Percentiles rank a stretch among this genome's conserved stretches.
These are phyloP conservation scores for Acronicta alni DNA, from an alignment of 2,888 invertebrate species.

Conservation along the genomic window DNA sequence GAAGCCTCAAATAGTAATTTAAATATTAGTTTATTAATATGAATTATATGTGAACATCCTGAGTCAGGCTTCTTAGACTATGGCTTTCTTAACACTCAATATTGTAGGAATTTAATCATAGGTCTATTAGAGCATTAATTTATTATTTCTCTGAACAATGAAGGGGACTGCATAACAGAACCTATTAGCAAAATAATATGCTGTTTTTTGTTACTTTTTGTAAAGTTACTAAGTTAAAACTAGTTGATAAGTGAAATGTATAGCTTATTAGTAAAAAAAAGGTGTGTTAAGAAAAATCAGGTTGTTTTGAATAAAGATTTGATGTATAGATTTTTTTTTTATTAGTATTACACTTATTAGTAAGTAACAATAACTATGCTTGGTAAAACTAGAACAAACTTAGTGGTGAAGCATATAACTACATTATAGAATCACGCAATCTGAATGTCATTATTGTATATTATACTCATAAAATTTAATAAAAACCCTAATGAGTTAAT, in stretches of 20 bases:
- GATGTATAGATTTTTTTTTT: constrained; percentile 44
- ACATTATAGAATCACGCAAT: too few species aligned
- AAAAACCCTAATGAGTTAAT: constrained; percentile 90
- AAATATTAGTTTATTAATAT: too few species aligned
- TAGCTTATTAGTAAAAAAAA: constrained; percentile 57
- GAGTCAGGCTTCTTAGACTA: background rate
- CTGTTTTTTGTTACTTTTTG: constrained; percentile 62
- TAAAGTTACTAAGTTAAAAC: constrained; percentile 51
- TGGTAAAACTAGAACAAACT: too few species aligned
- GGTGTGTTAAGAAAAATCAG: constrained; percentile 60
- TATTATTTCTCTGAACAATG: constrained; percentile 3
- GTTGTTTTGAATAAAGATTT: constrained; percentile 63
- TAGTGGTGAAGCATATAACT: background rate
- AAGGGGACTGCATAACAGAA: constrained; percentile 17
- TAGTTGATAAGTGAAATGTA: constrained; percentile 69
- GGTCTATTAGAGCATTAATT: constrained; percentile 9
- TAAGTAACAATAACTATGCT: too few species aligned
- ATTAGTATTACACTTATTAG: too few species aligned
- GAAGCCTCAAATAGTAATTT: constrained; percentile 6
- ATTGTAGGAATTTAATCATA: background rate
- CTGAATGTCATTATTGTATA: too few species aligned
- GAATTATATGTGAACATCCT: background rate
- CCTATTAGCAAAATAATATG: constrained; percentile 1
- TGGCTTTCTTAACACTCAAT: background rate
- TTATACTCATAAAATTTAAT: background rate